Conservation (phyloP, 2,888 invertebrate genomes). For the Ichneumoninae sp. region DNA sequence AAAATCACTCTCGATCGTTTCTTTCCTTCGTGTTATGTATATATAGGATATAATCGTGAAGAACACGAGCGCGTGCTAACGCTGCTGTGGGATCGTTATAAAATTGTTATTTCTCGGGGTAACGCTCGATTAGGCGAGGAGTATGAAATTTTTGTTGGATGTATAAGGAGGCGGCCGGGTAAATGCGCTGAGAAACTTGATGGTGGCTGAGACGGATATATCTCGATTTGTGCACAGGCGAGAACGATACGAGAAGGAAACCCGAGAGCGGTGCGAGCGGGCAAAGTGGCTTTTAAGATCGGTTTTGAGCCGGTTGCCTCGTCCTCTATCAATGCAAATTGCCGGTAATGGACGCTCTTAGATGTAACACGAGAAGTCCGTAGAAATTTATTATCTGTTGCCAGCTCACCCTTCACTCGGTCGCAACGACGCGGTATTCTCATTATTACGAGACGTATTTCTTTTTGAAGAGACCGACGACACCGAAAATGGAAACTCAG, state of each 20-base stretch:
- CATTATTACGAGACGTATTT: neutral
- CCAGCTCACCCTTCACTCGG: slow-evolving; percentile 32
- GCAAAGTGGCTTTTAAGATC: slow-evolving; percentile 80
- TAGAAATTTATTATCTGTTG: slow-evolving; percentile 44
- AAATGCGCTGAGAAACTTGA: slow-evolving; percentile 14
- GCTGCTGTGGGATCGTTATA: slow-evolving; percentile 7
- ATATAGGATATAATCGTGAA: slow-evolving; percentile 19
- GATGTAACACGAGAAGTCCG: slow-evolving; percentile 78
- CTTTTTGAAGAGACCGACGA: neutral
- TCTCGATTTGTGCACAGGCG: slow-evolving; percentile 1
- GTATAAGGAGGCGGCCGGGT: neutral
- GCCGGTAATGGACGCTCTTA: slow-evolving; percentile 82
- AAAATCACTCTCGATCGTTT: slow-evolving; percentile 52
- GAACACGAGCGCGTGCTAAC: slow-evolving; percentile 26
- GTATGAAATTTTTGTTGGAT: slow-evolving; percentile 22
- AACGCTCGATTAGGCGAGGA: slow-evolving; percentile 17
- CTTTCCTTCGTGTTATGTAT: slow-evolving; percentile 29
- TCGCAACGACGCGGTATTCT: neutral
- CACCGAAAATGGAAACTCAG: neutral
- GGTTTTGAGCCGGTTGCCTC: slow-evolving; percentile 77
- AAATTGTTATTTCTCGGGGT: slow-evolving; percentile 13
- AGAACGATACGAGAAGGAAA: slow-evolving; percentile 64
- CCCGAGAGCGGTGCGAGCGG: slow-evolving; percentile 69
- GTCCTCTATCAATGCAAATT: slow-evolving; percentile 83
- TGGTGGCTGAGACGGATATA: neutral